Conservation (phyloP, 1,140 invertebrate species). For the Thaumatotibia leucotreta region DNA sequence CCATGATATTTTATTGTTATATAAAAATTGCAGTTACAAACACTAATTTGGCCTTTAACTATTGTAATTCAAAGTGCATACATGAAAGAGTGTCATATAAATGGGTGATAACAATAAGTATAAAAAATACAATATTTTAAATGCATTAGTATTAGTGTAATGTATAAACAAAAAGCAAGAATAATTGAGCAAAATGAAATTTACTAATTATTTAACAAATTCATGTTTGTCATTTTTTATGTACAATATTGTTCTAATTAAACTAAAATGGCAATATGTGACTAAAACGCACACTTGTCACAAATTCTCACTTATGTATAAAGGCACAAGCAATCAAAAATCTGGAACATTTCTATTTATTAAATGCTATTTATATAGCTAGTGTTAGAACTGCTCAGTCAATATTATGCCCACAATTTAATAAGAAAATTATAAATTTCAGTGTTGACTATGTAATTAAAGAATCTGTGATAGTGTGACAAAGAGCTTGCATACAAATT, state of each 20-base stretch:
- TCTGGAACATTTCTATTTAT: conserved; percentile 43
- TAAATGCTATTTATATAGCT: conserved; percentile 36
- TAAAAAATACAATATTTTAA: conserved; percentile 14
- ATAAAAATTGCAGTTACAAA: neutral
- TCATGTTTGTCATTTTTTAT: conserved; percentile 29
- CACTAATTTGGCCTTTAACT: neutral
- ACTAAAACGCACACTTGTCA: conserved; percentile 68
- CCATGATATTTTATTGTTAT: neutral
- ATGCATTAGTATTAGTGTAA: conserved; percentile 1
- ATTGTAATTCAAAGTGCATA: neutral
- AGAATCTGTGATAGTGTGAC: conserved; percentile 27
- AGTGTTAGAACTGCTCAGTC: conserved; percentile 48
- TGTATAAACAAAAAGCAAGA: conserved; percentile 13
- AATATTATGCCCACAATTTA: conserved; percentile 37
- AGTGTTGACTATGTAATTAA: conserved; percentile 36
- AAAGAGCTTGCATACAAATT: conserved; percentile 57
- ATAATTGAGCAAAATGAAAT: conserved; percentile 24
- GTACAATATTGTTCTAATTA: conserved; percentile 55
- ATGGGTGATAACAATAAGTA: neutral
- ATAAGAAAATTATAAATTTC: conserved; percentile 15
- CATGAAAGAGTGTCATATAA: neutral
- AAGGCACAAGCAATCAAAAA: conserved; percentile 72
- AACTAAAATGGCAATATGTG: conserved; percentile 74
- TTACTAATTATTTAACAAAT: conserved; percentile 16
- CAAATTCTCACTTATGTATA: conserved; percentile 57